Base-by-base conservation (phyloP, 2,888 invertebrate genomes). In the Sussaba pulchella region DNA sequence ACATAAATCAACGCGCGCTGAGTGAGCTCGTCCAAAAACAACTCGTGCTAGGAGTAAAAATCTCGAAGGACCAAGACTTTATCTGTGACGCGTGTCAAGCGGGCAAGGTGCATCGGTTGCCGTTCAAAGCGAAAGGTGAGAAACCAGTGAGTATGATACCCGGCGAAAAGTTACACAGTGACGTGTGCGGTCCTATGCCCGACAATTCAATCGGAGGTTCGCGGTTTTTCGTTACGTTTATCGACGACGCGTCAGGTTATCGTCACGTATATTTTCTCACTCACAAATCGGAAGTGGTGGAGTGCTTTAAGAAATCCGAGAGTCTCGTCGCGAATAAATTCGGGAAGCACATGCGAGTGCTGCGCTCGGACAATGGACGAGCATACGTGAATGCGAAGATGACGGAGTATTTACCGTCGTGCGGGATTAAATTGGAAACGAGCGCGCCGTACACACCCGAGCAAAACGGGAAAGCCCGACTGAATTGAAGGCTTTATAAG, bases 41-140 rank as follows among this genome's bases (percentile, higher is more conserved):
- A 45, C 66, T 72, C 59, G 76, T 77, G 19, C 6, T 54, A 52
- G 73, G 77, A 52, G 63, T 81, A n/a, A n/a, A n/a, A 14, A 21
- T 80, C 21, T 39, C 72, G 10, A 39, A 79, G 3, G 78, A 78
- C 64, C 77, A 75, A 41, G 77, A 85, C 4, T 73, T 74, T 50
- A 78, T 84, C 63, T 86, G 86, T 81, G 83, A 82, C 14, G 69
- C 54, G 9, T 69, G 57, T 17, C 54, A 54, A n/a, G 6, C 52
- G 10, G 52, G 67, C 36, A 67, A 67, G 9, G 31, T 52, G 1
- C 67, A 54, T 21, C 26, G 36, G 2, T 21, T 47, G n/a, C 17
- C 57, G 52, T 85, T 83, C 61, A 78, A 77, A 50, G 57, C 3
- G n/a, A 45, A 17, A 54, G 50, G 47, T 14, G 61, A 70, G 12